Evolutionary conservation across 2,797 vertebrate genomes (phyloP).

Genomic region (Ataeniobius toweri): DNA sequence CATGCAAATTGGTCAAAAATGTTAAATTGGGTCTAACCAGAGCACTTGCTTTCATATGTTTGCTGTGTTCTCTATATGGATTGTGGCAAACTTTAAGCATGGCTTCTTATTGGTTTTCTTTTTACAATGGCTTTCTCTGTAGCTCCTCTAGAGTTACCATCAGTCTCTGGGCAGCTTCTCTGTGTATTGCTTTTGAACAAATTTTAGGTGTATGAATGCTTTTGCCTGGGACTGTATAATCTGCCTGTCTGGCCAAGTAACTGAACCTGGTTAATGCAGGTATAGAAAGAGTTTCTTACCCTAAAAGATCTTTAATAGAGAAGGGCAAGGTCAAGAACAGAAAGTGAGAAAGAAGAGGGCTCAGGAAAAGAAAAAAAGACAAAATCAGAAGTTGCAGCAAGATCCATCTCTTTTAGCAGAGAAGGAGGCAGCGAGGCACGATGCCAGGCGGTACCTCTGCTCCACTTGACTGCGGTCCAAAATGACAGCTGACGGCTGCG

Average conservation of each 20-base stretch:
- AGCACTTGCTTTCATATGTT: not conserved
- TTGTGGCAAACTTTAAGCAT: not conserved
- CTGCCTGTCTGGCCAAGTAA: conserved; percentile 24
- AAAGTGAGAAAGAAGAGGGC: conserved; percentile 12
- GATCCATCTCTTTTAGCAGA: conserved; percentile 50
- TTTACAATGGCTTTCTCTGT: not conserved
- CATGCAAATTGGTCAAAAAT: not conserved
- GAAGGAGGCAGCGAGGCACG: conserved; percentile 54
- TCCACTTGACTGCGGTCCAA: conserved; percentile 84
- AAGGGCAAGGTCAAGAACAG: conserved; percentile 25
- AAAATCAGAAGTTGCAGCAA: conserved; percentile 34
- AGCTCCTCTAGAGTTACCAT: not conserved
- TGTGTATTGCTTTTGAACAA: not conserved
- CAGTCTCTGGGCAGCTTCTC: not conserved
- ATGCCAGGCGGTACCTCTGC: conserved; percentile 75
- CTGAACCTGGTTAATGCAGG: conserved; percentile 14
- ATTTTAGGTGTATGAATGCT: not conserved
- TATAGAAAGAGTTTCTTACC: conserved; percentile 5
- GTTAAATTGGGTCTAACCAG: not conserved
- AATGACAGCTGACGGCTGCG: conserved; percentile 83
- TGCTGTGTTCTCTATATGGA: not conserved
- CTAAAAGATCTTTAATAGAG: not conserved
- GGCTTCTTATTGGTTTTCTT: not conserved
- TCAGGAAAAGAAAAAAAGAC: conserved; percentile 19
- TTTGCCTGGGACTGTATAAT: conserved; percentile 22